Percentiles rank a stretch among this genome's conserved stretches.
These are phyloP conservation scores for Tineola bisselliella DNA, from an alignment of 2,888 invertebrate species.

Conservation along the genomic window DNA sequence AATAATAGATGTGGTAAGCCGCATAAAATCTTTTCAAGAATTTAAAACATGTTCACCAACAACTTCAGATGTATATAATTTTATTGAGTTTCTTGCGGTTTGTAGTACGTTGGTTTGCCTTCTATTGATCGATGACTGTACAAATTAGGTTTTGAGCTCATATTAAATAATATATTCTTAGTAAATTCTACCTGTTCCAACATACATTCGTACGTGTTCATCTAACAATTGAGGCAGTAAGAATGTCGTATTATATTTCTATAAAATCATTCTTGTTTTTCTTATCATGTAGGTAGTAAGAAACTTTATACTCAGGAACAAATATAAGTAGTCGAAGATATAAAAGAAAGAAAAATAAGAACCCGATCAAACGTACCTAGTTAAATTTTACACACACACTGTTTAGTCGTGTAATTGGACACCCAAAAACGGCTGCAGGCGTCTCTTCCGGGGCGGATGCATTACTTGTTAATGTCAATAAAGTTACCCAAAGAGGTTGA, in stretches of 20 bases:
- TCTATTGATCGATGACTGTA: no score
- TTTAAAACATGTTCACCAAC: no score
- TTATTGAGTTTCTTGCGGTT: no score
- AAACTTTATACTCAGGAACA: background rate
- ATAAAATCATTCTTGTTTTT: no score
- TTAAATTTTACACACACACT: background rate
- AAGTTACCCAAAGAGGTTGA: conserved; percentile 43
- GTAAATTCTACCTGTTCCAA: no score
- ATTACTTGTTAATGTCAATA: conserved; percentile 61
- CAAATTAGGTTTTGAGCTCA: no score
- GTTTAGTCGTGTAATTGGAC: conserved; percentile 1
- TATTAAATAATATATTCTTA: no score
- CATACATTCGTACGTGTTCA: background rate
- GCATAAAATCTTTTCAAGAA: no score
- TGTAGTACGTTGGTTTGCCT: no score
- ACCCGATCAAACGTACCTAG: background rate
- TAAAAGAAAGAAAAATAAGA: background rate
- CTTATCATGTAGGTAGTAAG: background rate
- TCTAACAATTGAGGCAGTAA: background rate
- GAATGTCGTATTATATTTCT: background rate
- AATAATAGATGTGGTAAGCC: no score
- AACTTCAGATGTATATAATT: no score
- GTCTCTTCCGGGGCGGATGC: conserved; percentile 43
- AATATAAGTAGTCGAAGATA: background rate
- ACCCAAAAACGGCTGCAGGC: background rate